phyloP scores from a whole-genome alignment of 1,140 invertebrate genomes.

The Neocloeon triangulifer region DNA sequence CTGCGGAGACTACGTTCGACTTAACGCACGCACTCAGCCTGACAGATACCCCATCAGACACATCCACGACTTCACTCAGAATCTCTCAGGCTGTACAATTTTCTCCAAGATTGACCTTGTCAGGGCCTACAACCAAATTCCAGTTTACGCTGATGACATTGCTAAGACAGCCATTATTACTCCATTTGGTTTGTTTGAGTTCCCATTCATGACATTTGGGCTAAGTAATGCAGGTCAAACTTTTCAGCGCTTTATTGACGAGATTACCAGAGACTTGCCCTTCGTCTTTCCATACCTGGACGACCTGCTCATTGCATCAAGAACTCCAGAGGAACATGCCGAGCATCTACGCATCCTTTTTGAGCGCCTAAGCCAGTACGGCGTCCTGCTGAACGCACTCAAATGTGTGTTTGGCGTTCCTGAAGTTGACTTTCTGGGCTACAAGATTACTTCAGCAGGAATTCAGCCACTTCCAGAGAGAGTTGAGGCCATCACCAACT shows the following conservation, averaged over 20 bases:
- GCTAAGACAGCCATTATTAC: constrained; percentile 16
- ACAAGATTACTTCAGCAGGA: constrained; percentile 12
- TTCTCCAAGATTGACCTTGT: constrained; percentile 22
- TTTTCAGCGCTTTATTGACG: no score
- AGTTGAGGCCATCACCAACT: constrained; percentile 15
- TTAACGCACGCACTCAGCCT: constrained; percentile 18
- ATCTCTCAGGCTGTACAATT: constrained; percentile 14
- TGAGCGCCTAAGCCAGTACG: not conserved
- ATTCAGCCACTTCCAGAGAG: constrained; percentile 13
- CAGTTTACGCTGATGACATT: constrained; percentile 13
- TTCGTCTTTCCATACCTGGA: constrained; percentile 6
- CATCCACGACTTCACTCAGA: constrained; percentile 13
- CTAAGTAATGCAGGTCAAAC: no score
- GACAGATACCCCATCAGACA: constrained; percentile 15
- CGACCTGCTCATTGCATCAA: constrained; percentile 8
- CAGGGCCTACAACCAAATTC: constrained; percentile 23
- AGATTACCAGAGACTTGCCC: not conserved
- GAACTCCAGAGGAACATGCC: constrained; percentile 7
- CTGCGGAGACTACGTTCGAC: constrained; percentile 19
- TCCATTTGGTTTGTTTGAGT: constrained; percentile 18
- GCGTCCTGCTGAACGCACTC: constrained; percentile 11
- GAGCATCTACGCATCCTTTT: constrained; percentile 7
- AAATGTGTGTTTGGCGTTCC: constrained; percentile 15
- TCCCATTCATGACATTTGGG: no score
- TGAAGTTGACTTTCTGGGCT: constrained; percentile 14